A percentile compares a stretch with the other conserved stretches of the same genome.
Evolutionary conservation across 2,113 vertebrate genomes (phyloP).

Genomic region (Gallinago media): DNA sequence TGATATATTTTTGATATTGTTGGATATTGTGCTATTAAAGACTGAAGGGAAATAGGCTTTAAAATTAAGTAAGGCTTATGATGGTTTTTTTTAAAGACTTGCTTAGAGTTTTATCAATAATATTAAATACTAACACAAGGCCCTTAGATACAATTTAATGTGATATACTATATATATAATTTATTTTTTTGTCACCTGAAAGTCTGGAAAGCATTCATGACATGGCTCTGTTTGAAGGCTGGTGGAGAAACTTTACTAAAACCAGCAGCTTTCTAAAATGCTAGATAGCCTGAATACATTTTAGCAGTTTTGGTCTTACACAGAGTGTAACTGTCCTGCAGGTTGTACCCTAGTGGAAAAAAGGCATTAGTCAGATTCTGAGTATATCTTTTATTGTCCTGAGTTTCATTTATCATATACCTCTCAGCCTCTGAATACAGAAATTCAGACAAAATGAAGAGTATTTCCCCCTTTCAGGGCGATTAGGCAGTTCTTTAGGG

Average conservation of each 20-base stretch:
- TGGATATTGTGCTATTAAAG: background rate
- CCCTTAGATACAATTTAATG: background rate
- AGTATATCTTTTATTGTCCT: background rate
- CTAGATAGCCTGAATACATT: background rate
- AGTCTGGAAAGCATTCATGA: background rate
- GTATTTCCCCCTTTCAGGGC: background rate
- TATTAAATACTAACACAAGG: background rate
- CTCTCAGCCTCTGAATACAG: background rate
- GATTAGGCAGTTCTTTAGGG: background rate
- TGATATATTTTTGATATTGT: background rate
- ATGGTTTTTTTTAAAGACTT: background rate
- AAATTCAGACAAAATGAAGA: background rate
- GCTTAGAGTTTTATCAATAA: background rate
- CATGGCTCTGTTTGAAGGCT: background rate
- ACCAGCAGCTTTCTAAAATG: background rate
- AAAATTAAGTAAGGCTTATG: background rate
- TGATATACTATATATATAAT: background rate
- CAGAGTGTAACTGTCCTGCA: background rate
- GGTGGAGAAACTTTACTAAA: background rate
- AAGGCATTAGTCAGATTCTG: background rate
- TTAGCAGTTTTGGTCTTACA: background rate
- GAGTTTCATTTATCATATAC: background rate
- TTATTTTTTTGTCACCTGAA: background rate
- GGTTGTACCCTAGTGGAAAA: background rate
- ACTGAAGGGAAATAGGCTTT: background rate